These are phyloP conservation scores for Pavo muticus DNA, from an alignment of 2,113 vertebrate species.

Conservation along the genomic window DNA sequence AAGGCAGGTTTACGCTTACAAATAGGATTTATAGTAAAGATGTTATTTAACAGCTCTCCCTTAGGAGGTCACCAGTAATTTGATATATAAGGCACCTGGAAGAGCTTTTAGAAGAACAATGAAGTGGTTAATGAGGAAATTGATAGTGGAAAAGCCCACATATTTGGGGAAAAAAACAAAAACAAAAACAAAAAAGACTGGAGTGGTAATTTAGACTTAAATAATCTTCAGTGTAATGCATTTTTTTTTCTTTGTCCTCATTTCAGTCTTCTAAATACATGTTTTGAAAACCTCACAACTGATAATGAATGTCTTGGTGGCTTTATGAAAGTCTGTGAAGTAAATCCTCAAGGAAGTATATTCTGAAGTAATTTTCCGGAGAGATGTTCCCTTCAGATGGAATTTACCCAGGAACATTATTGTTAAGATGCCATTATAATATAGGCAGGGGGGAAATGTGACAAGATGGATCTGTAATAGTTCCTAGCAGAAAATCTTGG, in stretches of 20 bases:
- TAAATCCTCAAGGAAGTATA: neutral
- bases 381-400: neutral
- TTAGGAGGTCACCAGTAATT: neutral
- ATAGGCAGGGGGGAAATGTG: neutral
- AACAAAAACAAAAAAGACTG: fast-evolving
- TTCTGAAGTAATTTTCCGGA: neutral
- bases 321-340: neutral
- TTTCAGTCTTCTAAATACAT: neutral
- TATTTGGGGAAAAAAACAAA: neutral
- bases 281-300: neutral
- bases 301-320: neutral
- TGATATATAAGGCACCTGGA: neutral
- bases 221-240: neutral
- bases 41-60: neutral
- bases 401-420: neutral
- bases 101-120: neutral
- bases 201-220: neutral
- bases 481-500: neutral
- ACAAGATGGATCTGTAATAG: neutral
- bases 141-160: neutral
- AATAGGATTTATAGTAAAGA: neutral
- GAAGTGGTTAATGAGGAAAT: neutral
- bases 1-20: neutral
- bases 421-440: neutral
- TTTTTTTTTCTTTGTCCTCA: neutral